phyloP scores from a whole-genome alignment of 2,888 invertebrate species.

The Corythucha ciliata region DNA sequence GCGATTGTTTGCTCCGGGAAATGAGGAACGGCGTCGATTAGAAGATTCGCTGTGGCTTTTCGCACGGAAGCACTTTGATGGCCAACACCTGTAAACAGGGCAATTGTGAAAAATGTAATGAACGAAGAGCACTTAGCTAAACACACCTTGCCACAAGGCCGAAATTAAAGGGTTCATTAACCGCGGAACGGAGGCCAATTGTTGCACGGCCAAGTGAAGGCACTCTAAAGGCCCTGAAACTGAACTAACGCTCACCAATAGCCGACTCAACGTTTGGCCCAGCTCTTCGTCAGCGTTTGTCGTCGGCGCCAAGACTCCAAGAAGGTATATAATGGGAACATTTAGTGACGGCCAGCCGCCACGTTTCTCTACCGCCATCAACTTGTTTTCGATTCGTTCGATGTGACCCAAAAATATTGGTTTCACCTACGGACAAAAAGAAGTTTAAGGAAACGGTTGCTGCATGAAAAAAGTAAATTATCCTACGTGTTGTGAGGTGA shows the following conservation, averaged over 20 bases:
- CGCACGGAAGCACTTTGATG: conserved; percentile 54
- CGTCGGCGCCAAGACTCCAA: conserved; percentile 37
- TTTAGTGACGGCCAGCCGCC: conserved; percentile 34
- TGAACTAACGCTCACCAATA: conserved; percentile 48
- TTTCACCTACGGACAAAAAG: conserved; percentile 42
- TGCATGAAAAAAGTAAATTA: conserved; percentile 8
- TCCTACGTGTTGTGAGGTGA: conserved; percentile 43
- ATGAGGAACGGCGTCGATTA: conserved; percentile 48
- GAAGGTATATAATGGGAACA: conserved; percentile 37
- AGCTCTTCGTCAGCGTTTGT: conserved; percentile 33
- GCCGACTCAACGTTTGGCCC: conserved; percentile 35
- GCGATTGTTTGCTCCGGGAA: conserved; percentile 50
- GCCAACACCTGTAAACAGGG: conserved; percentile 60
- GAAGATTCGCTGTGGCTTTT: conserved; percentile 51
- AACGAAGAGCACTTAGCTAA: too few species aligned
- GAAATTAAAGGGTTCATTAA: conserved; percentile 53
- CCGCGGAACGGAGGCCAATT: conserved; percentile 38
- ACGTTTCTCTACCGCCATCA: conserved; percentile 30
- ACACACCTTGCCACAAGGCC: conserved; percentile 57
- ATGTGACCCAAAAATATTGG: conserved; percentile 51
- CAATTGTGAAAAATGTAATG: conserved; percentile 52
- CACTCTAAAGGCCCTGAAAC: conserved; percentile 45
- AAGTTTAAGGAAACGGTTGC: conserved; percentile 14
- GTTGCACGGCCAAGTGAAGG: conserved; percentile 41
- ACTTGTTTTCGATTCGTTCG: conserved; percentile 51